These are phyloP conservation scores for Apodemus speciosus DNA, from an alignment of 2,113 vertebrate genomes.

Conservation along the genomic window DNA sequence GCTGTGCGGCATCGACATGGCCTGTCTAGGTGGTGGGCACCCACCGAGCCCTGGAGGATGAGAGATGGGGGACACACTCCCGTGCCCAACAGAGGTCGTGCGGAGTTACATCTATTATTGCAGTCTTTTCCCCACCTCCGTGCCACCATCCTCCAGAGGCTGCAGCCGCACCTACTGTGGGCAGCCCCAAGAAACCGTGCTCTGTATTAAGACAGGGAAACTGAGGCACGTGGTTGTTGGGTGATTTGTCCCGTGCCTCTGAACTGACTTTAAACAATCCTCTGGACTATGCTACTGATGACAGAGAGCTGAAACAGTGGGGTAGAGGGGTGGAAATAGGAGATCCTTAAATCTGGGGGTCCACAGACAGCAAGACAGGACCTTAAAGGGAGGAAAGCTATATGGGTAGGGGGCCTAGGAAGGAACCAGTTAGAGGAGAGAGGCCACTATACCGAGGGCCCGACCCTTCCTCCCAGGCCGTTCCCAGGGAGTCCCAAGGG, in stretches of 20 bases:
- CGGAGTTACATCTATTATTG: neutral
- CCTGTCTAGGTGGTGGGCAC: neutral
- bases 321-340: neutral
- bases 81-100: neutral
- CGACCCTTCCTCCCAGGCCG: neutral
- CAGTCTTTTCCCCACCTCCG: neutral
- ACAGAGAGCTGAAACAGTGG: neutral
- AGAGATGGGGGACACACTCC: neutral
- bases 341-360: neutral
- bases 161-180: neutral
- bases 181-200: neutral
- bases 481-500: slow-evolving; percentile 56
- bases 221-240: slow-evolving; percentile 5
- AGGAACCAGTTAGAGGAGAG: slow-evolving; percentile 32
- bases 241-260: neutral
- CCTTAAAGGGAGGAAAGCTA: neutral
- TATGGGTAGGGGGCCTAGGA: neutral
- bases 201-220: slow-evolving; percentile 32
- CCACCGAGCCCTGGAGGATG: neutral
- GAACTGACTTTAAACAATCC: slow-evolving; percentile 15
- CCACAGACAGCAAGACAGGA: neutral
- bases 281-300: neutral
- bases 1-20: neutral
- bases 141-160: neutral
- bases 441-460: neutral